A percentile compares a stretch with the other conserved stretches of the same genome.
Conservation (phyloP, 1,140 invertebrate genomes). For the Pemphigus obesinymphae region DNA sequence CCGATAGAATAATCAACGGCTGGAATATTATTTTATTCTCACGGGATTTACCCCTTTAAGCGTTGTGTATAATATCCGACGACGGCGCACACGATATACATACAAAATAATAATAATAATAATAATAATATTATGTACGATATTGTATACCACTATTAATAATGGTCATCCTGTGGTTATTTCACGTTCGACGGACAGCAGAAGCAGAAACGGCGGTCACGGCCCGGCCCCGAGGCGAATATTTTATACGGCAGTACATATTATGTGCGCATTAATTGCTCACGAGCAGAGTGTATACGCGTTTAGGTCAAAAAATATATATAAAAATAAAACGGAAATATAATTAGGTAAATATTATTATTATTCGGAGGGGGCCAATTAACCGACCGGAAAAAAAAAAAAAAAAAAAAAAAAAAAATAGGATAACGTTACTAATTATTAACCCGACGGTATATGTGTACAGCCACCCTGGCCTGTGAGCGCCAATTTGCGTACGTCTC, state of each 20-base stretch:
- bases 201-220: background rate
- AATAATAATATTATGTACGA: background rate
- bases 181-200: background rate
- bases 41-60: background rate
- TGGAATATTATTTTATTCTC: background rate
- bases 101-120: too few relatives aligned
- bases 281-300: too few relatives aligned
- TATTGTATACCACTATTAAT: background rate
- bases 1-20: too few relatives aligned
- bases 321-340: slow-evolving; percentile 5
- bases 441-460: background rate
- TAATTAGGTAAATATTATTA: slow-evolving; percentile 22
- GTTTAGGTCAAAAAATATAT: background rate
- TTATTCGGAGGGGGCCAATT: background rate
- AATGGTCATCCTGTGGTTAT: background rate
- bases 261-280: background rate
- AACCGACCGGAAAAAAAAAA: background rate
- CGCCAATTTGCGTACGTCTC: background rate
- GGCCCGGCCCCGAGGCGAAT: background rate
- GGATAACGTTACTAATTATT: slow-evolving; percentile 14
- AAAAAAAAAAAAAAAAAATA: background rate
- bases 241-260: background rate
- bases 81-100: too few relatives aligned
- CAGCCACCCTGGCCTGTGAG: background rate
- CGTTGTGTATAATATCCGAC: too few relatives aligned